Base-by-base conservation (phyloP, 2,113 vertebrate genomes). In the Turnix velox region DNA sequence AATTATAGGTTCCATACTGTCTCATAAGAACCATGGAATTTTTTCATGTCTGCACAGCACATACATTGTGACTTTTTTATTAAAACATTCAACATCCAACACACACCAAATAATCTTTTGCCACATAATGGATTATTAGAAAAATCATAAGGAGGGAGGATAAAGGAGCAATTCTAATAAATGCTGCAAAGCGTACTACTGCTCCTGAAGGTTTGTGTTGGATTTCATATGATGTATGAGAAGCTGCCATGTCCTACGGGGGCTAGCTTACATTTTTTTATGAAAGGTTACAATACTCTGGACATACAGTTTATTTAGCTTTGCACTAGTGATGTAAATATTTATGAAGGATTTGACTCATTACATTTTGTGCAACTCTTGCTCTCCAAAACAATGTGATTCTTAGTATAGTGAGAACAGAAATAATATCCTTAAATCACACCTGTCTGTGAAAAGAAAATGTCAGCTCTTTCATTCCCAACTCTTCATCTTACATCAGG, bases 121-220 rank as follows among this genome's bases (percentile, higher is more conserved):
- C 61, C 74, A 85, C 72, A 91, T 82, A 76, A 82, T 84, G 59
- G 63, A 45, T 92, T 94, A 86, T 86, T 89, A 79, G 77, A 76
- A 89, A 81, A 91, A 88, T 81, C 35, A 40, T 40, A 84, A 55
- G 40, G 54, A 90, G 28, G 12, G 18, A 77, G 45, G 40, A 90
- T 75, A 90, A 90, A 77, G 45, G 54, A 87, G 24, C 7, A 84
- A 81, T 30, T 63, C 91, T 90, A 95, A 95, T 94, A 92, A 96
- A 79, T 82, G 55, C 46, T 87, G 57, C 69, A 72, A 92, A 95
- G 19, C 48, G 75, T 55, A n/a, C 19, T 78, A 52, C 37, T 76
- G 49, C 35, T 87, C 33, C 90, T 94, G 69, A 83, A 88, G 95
- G 86, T 93, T 96, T 96, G 92, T 92, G 62, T 40, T 95, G 86